Evolutionary conservation across 2,888 invertebrate species (phyloP).

Genomic region (Rosalia funebris): DNA sequence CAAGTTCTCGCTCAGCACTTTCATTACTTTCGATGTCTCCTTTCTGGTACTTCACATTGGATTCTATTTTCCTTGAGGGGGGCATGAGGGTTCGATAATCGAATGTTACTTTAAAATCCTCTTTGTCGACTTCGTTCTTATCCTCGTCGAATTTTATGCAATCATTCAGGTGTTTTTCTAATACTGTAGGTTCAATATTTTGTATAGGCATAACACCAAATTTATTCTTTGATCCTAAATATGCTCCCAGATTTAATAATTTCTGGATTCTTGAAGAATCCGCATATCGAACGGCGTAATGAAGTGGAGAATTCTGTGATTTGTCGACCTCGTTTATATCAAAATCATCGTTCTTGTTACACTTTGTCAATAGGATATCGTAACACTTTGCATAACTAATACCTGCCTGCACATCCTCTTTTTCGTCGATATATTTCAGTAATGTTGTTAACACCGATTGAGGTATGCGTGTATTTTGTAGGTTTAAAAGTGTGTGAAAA

Average conservation of each 20-base stretch:
- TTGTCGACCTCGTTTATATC: conserved; percentile 62
- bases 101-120: conserved; percentile 70
- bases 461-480: conserved; percentile 54
- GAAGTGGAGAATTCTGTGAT: conserved; percentile 64
- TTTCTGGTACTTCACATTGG: conserved; percentile 15
- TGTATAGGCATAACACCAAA: conserved; percentile 77
- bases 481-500: conserved; percentile 66
- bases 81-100: conserved; percentile 69
- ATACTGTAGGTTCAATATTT: conserved; percentile 75
- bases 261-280: conserved; percentile 71
- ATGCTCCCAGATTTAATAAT: conserved; percentile 76
- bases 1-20: conserved; percentile 57
- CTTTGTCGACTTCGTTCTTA: conserved; percentile 68
- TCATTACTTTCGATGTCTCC: conserved; percentile 69
- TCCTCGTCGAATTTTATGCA: conserved; percentile 76
- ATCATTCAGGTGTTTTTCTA: conserved; percentile 78
- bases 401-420: conserved; percentile 57
- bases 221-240: conserved; percentile 74
- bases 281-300: conserved; percentile 79
- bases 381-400: conserved; percentile 71
- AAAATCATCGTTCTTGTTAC: conserved; percentile 42
- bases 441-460: conserved; percentile 45
- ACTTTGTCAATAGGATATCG: conserved; percentile 67
- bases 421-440: conserved; percentile 62
- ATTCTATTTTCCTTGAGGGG: conserved; percentile 29